Evolutionary conservation across 2,113 vertebrate species (phyloP).

Genomic region (Panthera leo): DNA sequence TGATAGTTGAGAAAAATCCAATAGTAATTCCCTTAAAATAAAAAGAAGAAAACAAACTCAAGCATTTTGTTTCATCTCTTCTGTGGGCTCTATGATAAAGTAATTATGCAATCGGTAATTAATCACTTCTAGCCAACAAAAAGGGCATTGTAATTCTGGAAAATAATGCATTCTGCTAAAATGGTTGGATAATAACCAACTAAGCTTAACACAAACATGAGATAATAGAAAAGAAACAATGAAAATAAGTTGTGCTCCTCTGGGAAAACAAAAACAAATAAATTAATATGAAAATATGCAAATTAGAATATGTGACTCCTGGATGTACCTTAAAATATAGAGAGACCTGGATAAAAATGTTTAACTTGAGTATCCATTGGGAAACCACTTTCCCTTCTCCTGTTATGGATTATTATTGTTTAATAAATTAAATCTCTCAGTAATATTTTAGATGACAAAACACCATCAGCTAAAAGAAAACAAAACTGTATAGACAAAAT

Average conservation of each 20-base stretch:
- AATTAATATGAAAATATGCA: conserved; percentile 56
- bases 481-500: not conserved
- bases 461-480: not conserved
- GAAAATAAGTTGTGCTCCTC: conserved; percentile 33
- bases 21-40: conserved; percentile 36
- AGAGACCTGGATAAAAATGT: not conserved
- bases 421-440: not conserved
- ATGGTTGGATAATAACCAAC: conserved; percentile 59
- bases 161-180: conserved; percentile 65
- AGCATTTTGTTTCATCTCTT: conserved; percentile 44
- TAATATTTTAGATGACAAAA: not conserved
- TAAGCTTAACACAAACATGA: conserved; percentile 45
- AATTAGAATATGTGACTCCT: not conserved
- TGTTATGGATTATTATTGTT: not conserved
- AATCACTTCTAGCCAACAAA: conserved; percentile 56
- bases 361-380: not conserved
- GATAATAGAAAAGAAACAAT: conserved; percentile 33
- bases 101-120: conserved; percentile 68
- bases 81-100: conserved; percentile 36
- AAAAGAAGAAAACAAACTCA: conserved; percentile 18
- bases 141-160: conserved; percentile 48
- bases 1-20: conserved; percentile 48
- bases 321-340: not conserved
- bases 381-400: not conserved
- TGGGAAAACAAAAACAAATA: conserved; percentile 33